phyloP scores from a whole-genome alignment of 2,888 invertebrate species.

The Flabesymbios commensalis region DNA sequence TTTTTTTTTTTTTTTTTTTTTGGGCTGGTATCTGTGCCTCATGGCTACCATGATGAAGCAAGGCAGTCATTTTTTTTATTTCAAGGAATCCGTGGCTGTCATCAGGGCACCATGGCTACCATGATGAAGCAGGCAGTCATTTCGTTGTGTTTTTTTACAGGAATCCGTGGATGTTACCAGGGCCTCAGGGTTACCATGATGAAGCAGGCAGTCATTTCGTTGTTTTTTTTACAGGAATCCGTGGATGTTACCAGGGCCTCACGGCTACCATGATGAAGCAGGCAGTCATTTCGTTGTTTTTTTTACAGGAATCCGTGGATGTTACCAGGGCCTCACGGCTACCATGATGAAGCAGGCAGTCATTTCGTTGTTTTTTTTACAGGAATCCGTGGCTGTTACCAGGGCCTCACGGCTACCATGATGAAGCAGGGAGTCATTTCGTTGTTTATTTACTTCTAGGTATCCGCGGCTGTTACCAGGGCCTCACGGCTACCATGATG shows the following conservation, averaged over 20 bases:
- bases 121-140: conserved; percentile 98
- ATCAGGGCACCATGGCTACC: conserved; percentile 93
- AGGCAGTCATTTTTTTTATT: not conserved
- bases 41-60: too few relatives aligned
- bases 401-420: conserved; percentile 92
- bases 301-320: conserved; percentile 64
- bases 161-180: conserved; percentile 75
- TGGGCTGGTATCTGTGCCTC: too few relatives aligned
- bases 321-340: conserved; percentile 90
- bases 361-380: too few relatives aligned
- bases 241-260: conserved; percentile 83
- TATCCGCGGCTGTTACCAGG: conserved; percentile 77
- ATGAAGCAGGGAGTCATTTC: conserved; percentile 82
- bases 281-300: too few relatives aligned
- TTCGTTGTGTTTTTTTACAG: conserved; percentile 56
- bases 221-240: conserved; percentile 61
- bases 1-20: too few relatives aligned
- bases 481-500: conserved; percentile 90
- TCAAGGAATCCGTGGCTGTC: conserved; percentile 67
- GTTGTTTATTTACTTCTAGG: conserved; percentile 54
- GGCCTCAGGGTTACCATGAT: conserved; percentile 93
- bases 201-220: too few relatives aligned
- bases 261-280: conserved; percentile 96
- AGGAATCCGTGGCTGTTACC: conserved; percentile 73
- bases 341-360: conserved; percentile 98